These are phyloP conservation scores for Montipora foliosa DNA, from an alignment of 64 coral and sea anemone genomes.

Conservation along the genomic window DNA sequence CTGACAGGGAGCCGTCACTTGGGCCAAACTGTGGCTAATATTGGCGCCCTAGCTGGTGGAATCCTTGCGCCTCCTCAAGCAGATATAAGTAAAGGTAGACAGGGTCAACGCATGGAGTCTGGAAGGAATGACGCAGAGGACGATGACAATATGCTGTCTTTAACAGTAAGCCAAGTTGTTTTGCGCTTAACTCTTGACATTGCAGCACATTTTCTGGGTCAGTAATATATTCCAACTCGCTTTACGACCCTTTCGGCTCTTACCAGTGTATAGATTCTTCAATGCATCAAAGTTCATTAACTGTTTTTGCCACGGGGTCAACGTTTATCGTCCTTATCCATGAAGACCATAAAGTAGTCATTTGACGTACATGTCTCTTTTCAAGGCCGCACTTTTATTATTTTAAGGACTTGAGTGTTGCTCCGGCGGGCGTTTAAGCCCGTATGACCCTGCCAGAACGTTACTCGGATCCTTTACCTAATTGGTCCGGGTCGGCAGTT, in stretches of 20 bases:
- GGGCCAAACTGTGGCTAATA: background rate
- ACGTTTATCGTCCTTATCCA: too few species aligned
- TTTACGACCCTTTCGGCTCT: too few species aligned
- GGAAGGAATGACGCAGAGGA: background rate
- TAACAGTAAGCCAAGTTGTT: background rate
- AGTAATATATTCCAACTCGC: background rate
- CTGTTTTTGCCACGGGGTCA: background rate
- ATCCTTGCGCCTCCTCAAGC: slow-evolving; percentile 2
- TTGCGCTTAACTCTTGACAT: background rate
- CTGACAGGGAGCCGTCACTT: background rate
- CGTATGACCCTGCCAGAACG: too few species aligned
- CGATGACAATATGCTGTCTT: slow-evolving; percentile 22
- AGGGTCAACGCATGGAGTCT: background rate
- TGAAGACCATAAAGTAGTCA: too few species aligned
- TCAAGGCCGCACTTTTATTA: too few species aligned
- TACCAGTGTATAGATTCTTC: too few species aligned
- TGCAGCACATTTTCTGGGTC: background rate
- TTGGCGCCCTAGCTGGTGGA: slow-evolving; percentile 9
- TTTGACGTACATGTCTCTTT: too few species aligned
- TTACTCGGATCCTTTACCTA: too few species aligned
- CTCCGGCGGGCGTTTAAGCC: too few species aligned
- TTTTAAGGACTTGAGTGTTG: too few species aligned
- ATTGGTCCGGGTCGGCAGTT: too few species aligned
- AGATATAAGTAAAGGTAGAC: background rate
- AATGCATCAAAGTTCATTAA: background rate